Evolutionary conservation across 2,113 vertebrate species (phyloP), one percentile per base, ranked within the genome.

Genomic region (Osmerus eperlanus): DNA sequence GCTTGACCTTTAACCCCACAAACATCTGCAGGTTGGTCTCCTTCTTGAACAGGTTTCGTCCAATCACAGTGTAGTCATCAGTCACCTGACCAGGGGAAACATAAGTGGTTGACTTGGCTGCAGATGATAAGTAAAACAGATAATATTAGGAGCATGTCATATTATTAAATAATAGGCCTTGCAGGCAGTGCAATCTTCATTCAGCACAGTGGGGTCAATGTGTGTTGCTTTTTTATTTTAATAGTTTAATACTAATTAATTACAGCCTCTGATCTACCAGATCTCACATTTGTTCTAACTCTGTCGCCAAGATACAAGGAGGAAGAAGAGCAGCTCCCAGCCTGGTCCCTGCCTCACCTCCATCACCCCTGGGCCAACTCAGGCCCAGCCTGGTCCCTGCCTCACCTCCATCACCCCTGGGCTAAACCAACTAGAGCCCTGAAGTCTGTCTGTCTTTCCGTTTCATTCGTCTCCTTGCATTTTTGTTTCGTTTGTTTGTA

Each of bases 1-100:
- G 88, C 1, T 84, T 92, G 73, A 99, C 95, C 84, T 95, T 96
- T 58, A 99, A 89, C 36, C 97, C 97, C 84, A 97, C 90, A 25
- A 99, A 99, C 52, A 97, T 93, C 87, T 98, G 97, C 69, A 98
- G 94, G 91, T 98, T 99, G 61, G 97, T 99, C 86, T 99, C 97
- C 84, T 99, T 98, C 88, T 99, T 99, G 88, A 99, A 99, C 74
- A 99, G 87, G 0, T 92, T 97, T 53, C 95, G 95, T 70, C 97
- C 97, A 21, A 99, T 99, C 82, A 98, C 93, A 0, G 90, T 94
- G 85, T 93, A 94, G 87, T 98, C 96, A 2, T 98, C 96, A 2
- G 94, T 94, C 56, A 94, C 94, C 97, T 99, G 84, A 75, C 29
- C 58, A 74, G 14, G 62, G 70, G 70, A 60, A 54, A 28, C 77